Conservation (phyloP, 2,113 vertebrate genomes). For the Solea senegalensis region DNA sequence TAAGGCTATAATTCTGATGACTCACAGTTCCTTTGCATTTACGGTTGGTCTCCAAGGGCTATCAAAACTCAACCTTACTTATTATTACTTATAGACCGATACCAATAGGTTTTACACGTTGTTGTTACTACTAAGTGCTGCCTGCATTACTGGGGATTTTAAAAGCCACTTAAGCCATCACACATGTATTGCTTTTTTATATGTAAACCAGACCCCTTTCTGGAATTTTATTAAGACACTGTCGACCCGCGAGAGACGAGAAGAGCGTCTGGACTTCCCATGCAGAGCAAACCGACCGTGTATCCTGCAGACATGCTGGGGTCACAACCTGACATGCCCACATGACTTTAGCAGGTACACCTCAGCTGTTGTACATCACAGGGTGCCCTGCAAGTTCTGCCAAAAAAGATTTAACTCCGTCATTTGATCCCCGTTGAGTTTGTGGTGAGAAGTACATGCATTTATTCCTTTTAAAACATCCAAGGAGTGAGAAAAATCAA, state of each 20-base stretch:
- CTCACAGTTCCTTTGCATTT: conserved; percentile 32
- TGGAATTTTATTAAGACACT: neutral
- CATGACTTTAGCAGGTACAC: conserved; percentile 3
- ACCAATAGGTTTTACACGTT: neutral
- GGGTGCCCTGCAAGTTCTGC: neutral
- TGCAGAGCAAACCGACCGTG: conserved; percentile 20
- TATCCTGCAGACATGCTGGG: conserved; percentile 18
- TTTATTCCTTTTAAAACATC: neutral
- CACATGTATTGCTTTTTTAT: neutral
- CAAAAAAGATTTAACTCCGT: neutral
- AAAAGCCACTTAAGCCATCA: neutral
- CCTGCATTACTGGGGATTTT: neutral
- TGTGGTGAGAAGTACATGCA: neutral
- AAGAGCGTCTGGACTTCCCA: conserved; percentile 10
- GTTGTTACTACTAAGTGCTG: neutral
- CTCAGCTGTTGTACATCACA: neutral
- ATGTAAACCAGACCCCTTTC: neutral
- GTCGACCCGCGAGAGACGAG: neutral
- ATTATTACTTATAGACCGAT: no score
- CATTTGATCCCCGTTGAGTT: neutral
- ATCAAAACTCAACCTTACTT: conserved; percentile 1
- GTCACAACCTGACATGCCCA: conserved; percentile 18
- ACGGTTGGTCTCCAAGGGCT: conserved; percentile 3
- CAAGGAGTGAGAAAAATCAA: neutral
- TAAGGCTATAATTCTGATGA: conserved; percentile 33